phyloP scores from a whole-genome alignment of 2,113 vertebrate species.

The Rhodinocichla rosea region DNA sequence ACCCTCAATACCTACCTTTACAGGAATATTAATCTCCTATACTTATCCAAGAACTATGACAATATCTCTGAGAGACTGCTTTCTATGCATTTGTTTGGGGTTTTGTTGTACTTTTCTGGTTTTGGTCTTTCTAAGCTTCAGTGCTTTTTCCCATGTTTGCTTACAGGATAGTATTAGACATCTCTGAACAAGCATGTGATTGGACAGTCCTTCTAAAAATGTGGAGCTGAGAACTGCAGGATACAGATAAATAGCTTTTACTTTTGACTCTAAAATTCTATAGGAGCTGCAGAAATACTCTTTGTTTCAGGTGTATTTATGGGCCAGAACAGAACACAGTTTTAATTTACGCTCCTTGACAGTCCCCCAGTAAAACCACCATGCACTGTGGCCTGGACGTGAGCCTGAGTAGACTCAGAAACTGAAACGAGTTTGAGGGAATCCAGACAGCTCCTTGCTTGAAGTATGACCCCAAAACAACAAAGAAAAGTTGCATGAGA shows the following conservation, averaged over 20 bases:
- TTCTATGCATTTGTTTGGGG: not conserved
- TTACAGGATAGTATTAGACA: not conserved
- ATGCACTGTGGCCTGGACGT: not conserved
- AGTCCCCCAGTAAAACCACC: not conserved
- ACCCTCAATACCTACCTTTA: not conserved
- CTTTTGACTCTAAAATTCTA: not conserved
- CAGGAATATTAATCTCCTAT: not conserved
- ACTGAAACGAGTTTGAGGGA: not conserved
- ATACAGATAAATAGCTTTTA: not conserved
- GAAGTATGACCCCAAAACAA: not conserved
- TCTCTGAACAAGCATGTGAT: not conserved
- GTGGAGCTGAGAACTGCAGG: not conserved
- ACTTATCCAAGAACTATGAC: not conserved
- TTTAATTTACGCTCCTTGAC: not conserved
- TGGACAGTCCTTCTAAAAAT: not conserved
- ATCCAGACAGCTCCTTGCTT: not conserved
- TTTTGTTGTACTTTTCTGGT: not conserved
- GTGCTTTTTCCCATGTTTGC: not conserved
- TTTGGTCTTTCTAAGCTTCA: not conserved
- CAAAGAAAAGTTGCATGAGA: not conserved
- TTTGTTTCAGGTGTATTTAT: not conserved
- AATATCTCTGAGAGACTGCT: not conserved
- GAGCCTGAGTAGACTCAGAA: not conserved
- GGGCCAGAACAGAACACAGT: not conserved
- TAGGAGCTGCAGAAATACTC: not conserved